A percentile compares a stretch with the other conserved stretches of the same genome.
Conservation (phyloP, 2,113 vertebrate genomes). For the Brachyhypopomus gauderio region DNA sequence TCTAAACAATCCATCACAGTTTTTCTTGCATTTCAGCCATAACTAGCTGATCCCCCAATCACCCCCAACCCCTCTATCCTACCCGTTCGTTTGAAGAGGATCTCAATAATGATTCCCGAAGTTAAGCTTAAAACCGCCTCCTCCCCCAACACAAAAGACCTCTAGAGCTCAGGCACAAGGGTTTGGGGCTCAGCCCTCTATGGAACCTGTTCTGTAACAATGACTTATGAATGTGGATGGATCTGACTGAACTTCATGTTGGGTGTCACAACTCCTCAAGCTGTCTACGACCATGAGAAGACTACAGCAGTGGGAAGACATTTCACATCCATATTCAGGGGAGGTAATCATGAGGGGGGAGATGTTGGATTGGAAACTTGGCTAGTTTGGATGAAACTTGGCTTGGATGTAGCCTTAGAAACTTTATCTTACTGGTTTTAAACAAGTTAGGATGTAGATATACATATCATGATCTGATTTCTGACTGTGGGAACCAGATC, state of each 20-base stretch:
- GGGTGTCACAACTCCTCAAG: slow-evolving; percentile 36
- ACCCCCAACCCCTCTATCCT: not conserved
- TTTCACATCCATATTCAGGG: slow-evolving; percentile 32
- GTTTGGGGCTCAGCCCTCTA: slow-evolving; percentile 24
- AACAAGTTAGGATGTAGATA: slow-evolving; percentile 18
- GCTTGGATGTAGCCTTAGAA: slow-evolving; percentile 22
- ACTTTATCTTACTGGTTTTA: slow-evolving; percentile 28
- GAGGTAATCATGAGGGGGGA: not conserved
- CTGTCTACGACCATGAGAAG: slow-evolving; percentile 8
- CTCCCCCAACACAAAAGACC: slow-evolving; percentile 25
- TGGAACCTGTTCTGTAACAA: slow-evolving; percentile 27
- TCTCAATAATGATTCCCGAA: slow-evolving; percentile 31
- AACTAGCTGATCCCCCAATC: slow-evolving; percentile 18
- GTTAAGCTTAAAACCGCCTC: not conserved
- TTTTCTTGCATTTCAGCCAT: not conserved
- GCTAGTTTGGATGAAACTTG: slow-evolving; percentile 7
- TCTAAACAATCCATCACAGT: slow-evolving; percentile 60
- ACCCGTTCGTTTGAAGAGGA: slow-evolving; percentile 3
- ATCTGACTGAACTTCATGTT: slow-evolving; percentile 35
- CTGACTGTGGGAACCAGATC: slow-evolving; percentile 30
- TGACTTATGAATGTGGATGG: slow-evolving; percentile 23
- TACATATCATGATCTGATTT: slow-evolving; percentile 1
- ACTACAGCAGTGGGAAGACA: slow-evolving; percentile 35
- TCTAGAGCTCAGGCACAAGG: slow-evolving; percentile 1
- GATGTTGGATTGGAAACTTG: no score